phyloP scores from a whole-genome alignment of 2,113 vertebrate species.

The Urocynchramus pylzowi region DNA sequence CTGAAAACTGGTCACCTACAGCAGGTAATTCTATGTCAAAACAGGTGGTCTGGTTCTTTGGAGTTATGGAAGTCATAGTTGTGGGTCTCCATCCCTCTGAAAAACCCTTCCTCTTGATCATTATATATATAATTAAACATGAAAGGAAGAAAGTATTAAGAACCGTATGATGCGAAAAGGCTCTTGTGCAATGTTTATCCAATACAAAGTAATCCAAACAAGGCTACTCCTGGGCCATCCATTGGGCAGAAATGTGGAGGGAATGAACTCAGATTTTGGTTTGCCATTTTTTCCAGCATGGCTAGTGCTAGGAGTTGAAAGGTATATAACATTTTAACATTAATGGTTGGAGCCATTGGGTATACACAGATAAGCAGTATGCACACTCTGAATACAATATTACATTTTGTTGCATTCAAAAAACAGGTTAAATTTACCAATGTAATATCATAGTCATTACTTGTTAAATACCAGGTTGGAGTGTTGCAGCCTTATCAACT shows the following conservation, averaged over 20 bases:
- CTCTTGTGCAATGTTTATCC: rapidly evolving
- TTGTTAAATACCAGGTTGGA: conserved; percentile 71
- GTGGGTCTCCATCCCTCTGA: background rate
- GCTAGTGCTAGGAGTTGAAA: background rate
- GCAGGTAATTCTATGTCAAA: background rate
- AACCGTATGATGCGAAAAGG: background rate
- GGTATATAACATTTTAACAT: background rate
- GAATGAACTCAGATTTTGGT: background rate
- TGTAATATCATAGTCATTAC: conserved; percentile 69
- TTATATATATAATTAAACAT: background rate
- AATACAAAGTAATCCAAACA: background rate
- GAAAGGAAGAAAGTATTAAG: background rate
- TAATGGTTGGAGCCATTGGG: conserved; percentile 33
- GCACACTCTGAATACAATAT: background rate
- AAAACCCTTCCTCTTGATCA: background rate
- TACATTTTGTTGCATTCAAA: conserved; percentile 21
- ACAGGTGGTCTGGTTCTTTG: background rate
- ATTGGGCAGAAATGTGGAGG: background rate
- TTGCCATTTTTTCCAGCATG: background rate
- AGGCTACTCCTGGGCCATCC: background rate
- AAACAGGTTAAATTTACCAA: conserved; percentile 60
- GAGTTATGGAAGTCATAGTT: background rate
- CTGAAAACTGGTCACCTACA: background rate
- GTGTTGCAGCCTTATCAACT: conserved; percentile 76
- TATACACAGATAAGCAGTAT: conserved; percentile 35